A percentile compares a stretch with the other conserved stretches of the same genome.
These are phyloP conservation scores for Ectropis crepuscularia DNA, from an alignment of 2,888 invertebrate genomes.

Conservation along the genomic window DNA sequence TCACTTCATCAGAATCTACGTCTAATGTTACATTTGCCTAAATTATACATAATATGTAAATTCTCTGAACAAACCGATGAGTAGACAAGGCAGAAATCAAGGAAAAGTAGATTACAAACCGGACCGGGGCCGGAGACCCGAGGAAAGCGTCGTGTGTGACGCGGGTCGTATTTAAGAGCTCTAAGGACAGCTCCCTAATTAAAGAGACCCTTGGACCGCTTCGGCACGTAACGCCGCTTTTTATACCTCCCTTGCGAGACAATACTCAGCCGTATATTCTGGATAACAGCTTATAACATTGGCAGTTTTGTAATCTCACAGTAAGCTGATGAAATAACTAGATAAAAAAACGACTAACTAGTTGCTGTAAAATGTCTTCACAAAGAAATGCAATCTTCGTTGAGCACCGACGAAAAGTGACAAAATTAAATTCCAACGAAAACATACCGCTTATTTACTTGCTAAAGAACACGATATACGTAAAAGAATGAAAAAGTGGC, in stretches of 20 bases:
- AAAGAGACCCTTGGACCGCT: conserved; percentile 39
- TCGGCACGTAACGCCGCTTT: conserved; percentile 28
- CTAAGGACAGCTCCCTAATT: conserved; percentile 43
- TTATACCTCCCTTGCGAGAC: conserved; percentile 22
- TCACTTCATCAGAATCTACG: too few species aligned
- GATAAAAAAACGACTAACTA: background rate
- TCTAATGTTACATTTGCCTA: too few species aligned
- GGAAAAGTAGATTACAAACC: conserved; percentile 37
- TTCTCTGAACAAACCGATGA: conserved; percentile 14
- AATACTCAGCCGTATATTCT: conserved; percentile 16
- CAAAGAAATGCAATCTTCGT: conserved; percentile 9
- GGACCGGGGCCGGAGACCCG: conserved; percentile 34
- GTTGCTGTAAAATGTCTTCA: conserved; percentile 3
- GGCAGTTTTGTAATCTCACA: conserved; percentile 5
- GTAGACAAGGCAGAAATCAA: conserved; percentile 27
- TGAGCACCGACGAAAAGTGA: background rate
- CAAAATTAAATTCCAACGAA: conserved; percentile 8
- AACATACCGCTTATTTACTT: conserved; percentile 7
- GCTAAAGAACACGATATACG: conserved; percentile 5
- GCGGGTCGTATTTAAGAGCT: conserved; percentile 44
- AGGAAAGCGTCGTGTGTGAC: conserved; percentile 40
- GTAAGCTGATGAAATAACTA: conserved; percentile 6
- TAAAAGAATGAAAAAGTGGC: conserved; percentile 6
- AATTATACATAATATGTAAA: background rate
- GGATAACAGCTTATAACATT: conserved; percentile 14